Conservation (phyloP, 2,888 invertebrate species). For the Archaeoteleia sp. region DNA sequence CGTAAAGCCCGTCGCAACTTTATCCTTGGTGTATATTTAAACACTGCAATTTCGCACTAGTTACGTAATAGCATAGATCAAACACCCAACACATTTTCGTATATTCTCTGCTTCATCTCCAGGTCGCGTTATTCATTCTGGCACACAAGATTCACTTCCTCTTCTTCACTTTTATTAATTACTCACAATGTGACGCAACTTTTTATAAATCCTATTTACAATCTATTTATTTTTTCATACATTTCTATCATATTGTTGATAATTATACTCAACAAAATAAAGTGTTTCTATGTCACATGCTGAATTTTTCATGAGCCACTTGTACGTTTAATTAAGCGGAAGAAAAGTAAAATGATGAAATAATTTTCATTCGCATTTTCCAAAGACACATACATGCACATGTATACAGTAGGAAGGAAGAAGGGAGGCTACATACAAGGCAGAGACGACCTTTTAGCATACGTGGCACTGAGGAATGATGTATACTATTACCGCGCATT, state of each 20-base stretch:
- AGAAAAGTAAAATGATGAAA: too few species aligned
- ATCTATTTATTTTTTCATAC: too few species aligned
- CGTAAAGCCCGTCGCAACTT: slow-evolving; percentile 14
- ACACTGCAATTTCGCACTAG: slow-evolving; percentile 36
- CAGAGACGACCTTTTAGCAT: slow-evolving; percentile 48
- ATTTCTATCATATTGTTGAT: too few species aligned
- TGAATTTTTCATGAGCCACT: too few species aligned
- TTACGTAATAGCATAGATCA: slow-evolving; percentile 37
- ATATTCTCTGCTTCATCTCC: not conserved
- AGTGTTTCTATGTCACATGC: too few species aligned
- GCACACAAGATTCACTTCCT: not conserved
- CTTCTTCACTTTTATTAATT: too few species aligned
- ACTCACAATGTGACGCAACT: not conserved
- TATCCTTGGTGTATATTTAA: slow-evolving; percentile 51
- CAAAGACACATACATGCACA: slow-evolving; percentile 2
- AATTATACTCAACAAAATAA: too few species aligned
- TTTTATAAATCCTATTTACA: not conserved
- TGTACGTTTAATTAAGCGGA: too few species aligned
- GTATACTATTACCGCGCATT: slow-evolving; percentile 57
- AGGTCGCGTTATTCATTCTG: slow-evolving; percentile 1
- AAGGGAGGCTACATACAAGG: slow-evolving; percentile 25
- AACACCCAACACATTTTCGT: slow-evolving; percentile 26
- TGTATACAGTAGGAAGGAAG: slow-evolving; percentile 25
- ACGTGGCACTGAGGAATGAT: slow-evolving; percentile 62
- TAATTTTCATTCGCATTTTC: too few species aligned